phyloP scores from a whole-genome alignment of 1,140 invertebrate species.

The Ylistrum balloti region DNA sequence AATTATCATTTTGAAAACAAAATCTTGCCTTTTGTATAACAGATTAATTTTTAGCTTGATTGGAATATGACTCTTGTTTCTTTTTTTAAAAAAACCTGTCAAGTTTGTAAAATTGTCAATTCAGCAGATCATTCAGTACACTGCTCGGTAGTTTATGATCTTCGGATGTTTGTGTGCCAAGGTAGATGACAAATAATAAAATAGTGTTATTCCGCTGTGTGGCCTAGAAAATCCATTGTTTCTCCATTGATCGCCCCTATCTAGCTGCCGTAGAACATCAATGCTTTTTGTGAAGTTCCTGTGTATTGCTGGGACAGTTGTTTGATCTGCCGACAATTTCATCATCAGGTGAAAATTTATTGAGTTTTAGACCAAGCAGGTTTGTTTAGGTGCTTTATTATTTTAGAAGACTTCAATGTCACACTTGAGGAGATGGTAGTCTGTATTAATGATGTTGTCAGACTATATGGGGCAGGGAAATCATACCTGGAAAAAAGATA shows the following conservation, averaged over 20 bases:
- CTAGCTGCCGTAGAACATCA: background rate
- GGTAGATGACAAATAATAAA: background rate
- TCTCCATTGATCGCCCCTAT: background rate
- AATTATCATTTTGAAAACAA: too few species aligned
- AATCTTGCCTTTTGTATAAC: too few species aligned
- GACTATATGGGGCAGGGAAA: too few species aligned
- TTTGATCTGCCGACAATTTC: conserved; percentile 38
- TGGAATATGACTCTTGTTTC: too few species aligned
- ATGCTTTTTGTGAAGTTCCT: conserved; percentile 26
- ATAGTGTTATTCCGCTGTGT: background rate
- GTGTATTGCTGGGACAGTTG: background rate
- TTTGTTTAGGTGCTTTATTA: conserved; percentile 7
- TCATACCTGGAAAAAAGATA: too few species aligned
- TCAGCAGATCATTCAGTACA: too few species aligned
- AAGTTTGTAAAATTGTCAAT: too few species aligned
- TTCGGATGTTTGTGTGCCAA: background rate
- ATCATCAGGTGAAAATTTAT: conserved; percentile 39
- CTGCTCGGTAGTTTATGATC: background rate
- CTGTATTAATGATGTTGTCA: too few species aligned
- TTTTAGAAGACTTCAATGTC: background rate
- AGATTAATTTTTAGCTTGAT: too few species aligned
- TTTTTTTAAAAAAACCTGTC: too few species aligned
- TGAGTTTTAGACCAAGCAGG: background rate
- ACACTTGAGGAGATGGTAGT: background rate
- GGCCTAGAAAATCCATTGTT: background rate